phyloP scores from a whole-genome alignment of 2,113 vertebrate species.

The Pteruthius melanotis region DNA sequence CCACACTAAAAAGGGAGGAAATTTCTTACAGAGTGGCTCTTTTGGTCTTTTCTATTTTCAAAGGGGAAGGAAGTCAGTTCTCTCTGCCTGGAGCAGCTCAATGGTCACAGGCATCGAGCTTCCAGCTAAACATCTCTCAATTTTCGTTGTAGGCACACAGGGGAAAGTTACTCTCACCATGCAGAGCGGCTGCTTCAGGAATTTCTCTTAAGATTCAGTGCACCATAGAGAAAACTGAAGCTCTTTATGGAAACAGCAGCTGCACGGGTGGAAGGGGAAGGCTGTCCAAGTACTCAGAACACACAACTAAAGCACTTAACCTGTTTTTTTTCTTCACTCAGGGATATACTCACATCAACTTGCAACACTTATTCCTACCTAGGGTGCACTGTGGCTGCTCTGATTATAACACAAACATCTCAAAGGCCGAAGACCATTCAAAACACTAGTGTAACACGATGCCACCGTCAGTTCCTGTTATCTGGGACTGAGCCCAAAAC shows the following conservation, averaged over 20 bases:
- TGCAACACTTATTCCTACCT: neutral
- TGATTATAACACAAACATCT: fast-evolving
- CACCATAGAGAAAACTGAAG: neutral
- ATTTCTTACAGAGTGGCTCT: neutral
- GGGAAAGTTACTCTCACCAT: neutral
- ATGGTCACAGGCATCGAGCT: neutral
- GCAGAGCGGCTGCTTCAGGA: fast-evolving
- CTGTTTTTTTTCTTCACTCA: neutral
- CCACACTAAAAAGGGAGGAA: neutral
- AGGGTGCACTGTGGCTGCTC: fast-evolving
- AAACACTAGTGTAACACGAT: fast-evolving
- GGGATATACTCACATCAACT: neutral
- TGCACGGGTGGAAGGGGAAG: neutral
- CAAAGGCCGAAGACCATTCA: neutral
- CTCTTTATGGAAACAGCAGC: neutral
- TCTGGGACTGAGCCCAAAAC: neutral
- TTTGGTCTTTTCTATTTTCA: neutral
- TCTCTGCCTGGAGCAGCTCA: neutral
- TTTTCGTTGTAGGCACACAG: fast-evolving
- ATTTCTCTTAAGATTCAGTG: neutral
- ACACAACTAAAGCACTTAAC: neutral
- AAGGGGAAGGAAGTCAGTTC: neutral
- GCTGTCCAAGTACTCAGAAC: fast-evolving
- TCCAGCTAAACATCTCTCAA: neutral
- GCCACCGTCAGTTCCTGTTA: fast-evolving